These are phyloP conservation scores for Papilio demoleus DNA, from an alignment of 2,888 invertebrate genomes.

Conservation along the genomic window DNA sequence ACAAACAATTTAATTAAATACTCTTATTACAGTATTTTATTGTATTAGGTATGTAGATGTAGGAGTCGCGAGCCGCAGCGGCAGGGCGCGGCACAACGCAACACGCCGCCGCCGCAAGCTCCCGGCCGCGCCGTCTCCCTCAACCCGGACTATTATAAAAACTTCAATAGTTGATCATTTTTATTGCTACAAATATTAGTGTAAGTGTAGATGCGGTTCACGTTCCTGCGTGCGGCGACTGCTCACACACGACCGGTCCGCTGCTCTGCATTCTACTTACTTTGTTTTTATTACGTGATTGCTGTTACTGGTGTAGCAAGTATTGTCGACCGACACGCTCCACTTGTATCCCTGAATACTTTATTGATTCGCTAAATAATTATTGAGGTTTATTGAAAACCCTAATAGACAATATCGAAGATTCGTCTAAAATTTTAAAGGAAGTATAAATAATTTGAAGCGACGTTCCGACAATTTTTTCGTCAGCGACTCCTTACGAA, in stretches of 20 bases:
- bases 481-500: background rate
- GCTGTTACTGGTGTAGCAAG: too few species aligned
- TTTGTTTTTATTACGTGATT: too few species aligned
- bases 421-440: background rate
- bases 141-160: slow-evolving; percentile 38
- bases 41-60: slow-evolving; percentile 33
- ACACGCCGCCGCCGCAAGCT: slow-evolving; percentile 47
- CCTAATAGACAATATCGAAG: background rate
- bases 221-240: background rate
- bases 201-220: background rate
- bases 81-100: slow-evolving; percentile 46
- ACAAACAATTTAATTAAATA: background rate
- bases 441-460: background rate
- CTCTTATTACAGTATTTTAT: background rate
- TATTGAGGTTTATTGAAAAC: background rate
- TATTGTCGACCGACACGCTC: too few species aligned
- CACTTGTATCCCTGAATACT: too few species aligned
- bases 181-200: slow-evolving; percentile 25
- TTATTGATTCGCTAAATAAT: background rate
- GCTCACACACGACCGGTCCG: background rate
- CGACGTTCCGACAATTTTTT: background rate
- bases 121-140: slow-evolving; percentile 39
- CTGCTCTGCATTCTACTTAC: background rate
- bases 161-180: slow-evolving; percentile 29
- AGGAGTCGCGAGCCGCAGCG: slow-evolving; percentile 52